Conservation (phyloP, 2,888 invertebrate species). For the Trachelus tabidus region DNA sequence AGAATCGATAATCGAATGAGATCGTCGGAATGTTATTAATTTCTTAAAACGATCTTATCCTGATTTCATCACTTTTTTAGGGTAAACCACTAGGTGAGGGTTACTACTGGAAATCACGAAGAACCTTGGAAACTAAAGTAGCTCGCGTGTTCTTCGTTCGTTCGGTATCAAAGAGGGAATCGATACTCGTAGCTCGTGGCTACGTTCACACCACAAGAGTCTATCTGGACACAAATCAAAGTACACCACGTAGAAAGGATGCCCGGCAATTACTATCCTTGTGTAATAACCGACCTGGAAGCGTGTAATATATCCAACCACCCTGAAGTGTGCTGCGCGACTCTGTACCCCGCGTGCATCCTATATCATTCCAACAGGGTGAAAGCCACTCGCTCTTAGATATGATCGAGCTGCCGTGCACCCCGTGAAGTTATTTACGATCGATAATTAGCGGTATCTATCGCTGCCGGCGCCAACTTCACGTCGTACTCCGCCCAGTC, state of each 20-base stretch:
- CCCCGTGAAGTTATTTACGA: conserved; percentile 63
- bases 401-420: conserved; percentile 57
- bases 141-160: not conserved
- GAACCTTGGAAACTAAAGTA: too few relatives aligned
- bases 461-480: conserved; percentile 65
- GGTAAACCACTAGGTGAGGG: too few relatives aligned
- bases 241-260: conserved; percentile 26
- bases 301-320: conserved; percentile 60
- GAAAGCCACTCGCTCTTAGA: conserved; percentile 44
- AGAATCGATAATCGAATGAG: too few relatives aligned
- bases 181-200: conserved; percentile 41
- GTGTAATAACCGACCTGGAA: conserved; percentile 56
- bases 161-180: conserved; percentile 44
- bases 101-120: too few relatives aligned
- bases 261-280: conserved; percentile 50
- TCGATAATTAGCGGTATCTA: conserved; percentile 67
- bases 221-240: conserved; percentile 42
- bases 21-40: too few relatives aligned
- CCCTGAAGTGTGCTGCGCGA: conserved; percentile 42
- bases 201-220: conserved; percentile 33
- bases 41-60: too few relatives aligned
- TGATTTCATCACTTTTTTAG: too few relatives aligned
- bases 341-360: conserved; percentile 6
- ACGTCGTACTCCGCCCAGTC: conserved; percentile 48
- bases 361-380: conserved; percentile 41